phyloP scores from a whole-genome alignment of 2,113 vertebrate genomes.

The Gnathonemus longibarbis region DNA sequence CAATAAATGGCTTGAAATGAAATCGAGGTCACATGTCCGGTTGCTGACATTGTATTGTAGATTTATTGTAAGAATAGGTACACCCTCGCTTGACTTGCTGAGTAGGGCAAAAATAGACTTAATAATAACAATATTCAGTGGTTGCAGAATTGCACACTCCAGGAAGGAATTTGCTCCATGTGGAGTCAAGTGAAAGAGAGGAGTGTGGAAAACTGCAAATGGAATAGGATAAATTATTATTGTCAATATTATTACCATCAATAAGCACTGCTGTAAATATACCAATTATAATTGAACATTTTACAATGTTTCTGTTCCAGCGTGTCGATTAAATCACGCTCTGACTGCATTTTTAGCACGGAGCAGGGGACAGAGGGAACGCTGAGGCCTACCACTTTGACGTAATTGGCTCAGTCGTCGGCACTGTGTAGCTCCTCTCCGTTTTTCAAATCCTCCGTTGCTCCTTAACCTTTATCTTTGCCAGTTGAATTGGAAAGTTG shows the following conservation, averaged over 20 bases:
- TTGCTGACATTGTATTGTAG: conserved; percentile 13
- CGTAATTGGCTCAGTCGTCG: neutral
- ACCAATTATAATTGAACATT: neutral
- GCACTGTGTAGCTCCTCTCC: neutral
- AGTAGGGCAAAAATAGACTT: neutral
- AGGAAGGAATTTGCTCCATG: neutral
- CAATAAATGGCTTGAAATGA: conserved; percentile 20
- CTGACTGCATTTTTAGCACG: neutral
- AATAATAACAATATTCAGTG: neutral
- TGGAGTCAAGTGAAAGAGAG: neutral
- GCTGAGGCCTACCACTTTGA: neutral
- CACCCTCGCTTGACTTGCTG: neutral
- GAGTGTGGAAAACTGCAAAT: neutral
- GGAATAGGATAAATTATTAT: neutral
- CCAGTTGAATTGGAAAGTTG: conserved; percentile 13
- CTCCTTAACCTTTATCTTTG: conserved; percentile 17
- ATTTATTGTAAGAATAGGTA: neutral
- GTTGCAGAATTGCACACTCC: neutral
- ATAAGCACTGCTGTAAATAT: neutral
- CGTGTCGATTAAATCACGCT: neutral
- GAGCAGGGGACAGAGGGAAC: neutral
- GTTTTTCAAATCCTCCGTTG: conserved; percentile 1
- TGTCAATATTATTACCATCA: neutral
- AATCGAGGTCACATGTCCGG: conserved; percentile 20
- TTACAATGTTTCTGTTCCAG: neutral